These are phyloP conservation scores for Orthonevra nobilis DNA, from an alignment of 2,888 invertebrate species.

Conservation along the genomic window DNA sequence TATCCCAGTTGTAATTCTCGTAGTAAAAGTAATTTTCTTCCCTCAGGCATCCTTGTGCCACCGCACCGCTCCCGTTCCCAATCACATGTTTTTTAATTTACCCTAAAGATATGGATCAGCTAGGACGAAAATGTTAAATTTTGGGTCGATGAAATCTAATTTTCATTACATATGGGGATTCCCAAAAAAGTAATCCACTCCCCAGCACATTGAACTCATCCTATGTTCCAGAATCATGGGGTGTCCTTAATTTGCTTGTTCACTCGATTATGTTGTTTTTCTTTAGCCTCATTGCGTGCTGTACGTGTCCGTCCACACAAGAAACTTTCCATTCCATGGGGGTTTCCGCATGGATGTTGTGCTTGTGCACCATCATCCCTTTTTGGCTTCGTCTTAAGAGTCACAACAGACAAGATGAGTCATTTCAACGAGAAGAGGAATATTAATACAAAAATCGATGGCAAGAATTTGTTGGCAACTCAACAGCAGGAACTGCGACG, in stretches of 20 bases:
- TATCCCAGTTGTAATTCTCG: neutral
- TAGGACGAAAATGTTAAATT: conserved; percentile 14
- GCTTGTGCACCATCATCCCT: conserved; percentile 16
- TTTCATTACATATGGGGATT: conserved; percentile 46
- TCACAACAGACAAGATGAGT: conserved; percentile 17
- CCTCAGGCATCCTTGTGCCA: neutral
- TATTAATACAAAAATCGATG: conserved; percentile 29
- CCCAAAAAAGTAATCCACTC: conserved; percentile 12
- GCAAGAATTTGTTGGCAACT: conserved; percentile 3
- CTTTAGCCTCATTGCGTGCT: conserved; percentile 5
- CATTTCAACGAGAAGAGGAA: conserved; percentile 4
- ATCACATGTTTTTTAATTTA: conserved; percentile 42
- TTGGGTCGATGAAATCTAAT: conserved; percentile 30
- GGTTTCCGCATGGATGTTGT: conserved; percentile 31
- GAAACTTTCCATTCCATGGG: conserved; percentile 21
- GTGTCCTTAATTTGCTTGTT: conserved; percentile 38
- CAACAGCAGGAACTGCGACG: neutral
- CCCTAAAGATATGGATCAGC: conserved; percentile 33
- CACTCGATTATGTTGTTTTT: conserved; percentile 35
- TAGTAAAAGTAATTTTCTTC: conserved; percentile 3
- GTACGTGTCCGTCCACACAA: conserved; percentile 25
- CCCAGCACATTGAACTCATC: neutral
- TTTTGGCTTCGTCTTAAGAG: conserved; percentile 7
- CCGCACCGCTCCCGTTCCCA: neutral
- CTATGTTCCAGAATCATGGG: conserved; percentile 11